phyloP scores from a whole-genome alignment of 2,888 invertebrate species.

The Acleris literana region DNA sequence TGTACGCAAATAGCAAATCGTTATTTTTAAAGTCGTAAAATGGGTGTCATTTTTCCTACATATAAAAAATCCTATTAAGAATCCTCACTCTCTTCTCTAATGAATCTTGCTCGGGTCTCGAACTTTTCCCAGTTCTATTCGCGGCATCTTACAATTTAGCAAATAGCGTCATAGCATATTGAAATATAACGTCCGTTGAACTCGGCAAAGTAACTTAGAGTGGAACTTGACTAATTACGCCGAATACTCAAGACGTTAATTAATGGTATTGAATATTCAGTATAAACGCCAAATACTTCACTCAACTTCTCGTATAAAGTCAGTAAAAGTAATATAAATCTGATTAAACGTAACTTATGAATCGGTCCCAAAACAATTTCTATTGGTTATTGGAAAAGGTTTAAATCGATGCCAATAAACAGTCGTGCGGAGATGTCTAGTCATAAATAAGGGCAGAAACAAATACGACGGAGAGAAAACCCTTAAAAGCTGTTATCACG shows the following conservation, averaged over 20 bases:
- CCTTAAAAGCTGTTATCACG: conserved; percentile 26
- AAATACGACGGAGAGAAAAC: conserved; percentile 12
- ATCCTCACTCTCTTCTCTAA: too few relatives aligned
- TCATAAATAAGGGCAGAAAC: conserved; percentile 16
- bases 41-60: too few relatives aligned
- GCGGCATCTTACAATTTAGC: not conserved
- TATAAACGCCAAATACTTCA: not conserved
- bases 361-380: too few relatives aligned
- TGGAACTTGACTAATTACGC: conserved; percentile 14
- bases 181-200: conserved; percentile 3
- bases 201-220: not conserved
- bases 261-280: conserved; percentile 13
- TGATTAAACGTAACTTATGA: too few relatives aligned
- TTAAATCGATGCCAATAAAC: not conserved
- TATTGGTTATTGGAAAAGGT: not conserved
- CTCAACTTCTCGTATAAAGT: not conserved
- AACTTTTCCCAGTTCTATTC: not conserved
- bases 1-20: too few relatives aligned
- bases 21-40: too few relatives aligned
- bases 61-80: too few relatives aligned
- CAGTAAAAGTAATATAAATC: too few relatives aligned
- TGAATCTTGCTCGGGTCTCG: too few relatives aligned
- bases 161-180: conserved; percentile 9
- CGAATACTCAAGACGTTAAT: conserved; percentile 1
- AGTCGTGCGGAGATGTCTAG: not conserved